phyloP scores from a whole-genome alignment of 2,113 vertebrate genomes.

The Apeltes quadracus region DNA sequence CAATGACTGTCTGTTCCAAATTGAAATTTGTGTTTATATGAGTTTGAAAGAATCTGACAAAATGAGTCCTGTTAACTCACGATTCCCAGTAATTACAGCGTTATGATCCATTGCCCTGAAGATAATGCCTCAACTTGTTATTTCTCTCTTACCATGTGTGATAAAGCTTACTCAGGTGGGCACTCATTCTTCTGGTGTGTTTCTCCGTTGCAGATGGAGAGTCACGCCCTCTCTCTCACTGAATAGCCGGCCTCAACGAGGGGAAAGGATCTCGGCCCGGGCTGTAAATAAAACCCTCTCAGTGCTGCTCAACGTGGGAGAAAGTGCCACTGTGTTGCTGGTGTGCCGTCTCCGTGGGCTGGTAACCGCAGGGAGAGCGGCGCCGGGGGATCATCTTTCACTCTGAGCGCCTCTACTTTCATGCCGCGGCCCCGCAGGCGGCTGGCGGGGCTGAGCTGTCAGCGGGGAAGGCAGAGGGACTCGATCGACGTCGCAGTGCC shows the following conservation, averaged over 20 bases:
- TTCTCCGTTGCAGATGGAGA: slow-evolving; percentile 77
- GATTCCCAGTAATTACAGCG: not conserved
- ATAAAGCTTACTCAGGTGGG: slow-evolving; percentile 45
- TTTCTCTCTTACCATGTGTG: slow-evolving; percentile 18
- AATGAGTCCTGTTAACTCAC: slow-evolving; percentile 39
- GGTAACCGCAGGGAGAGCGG: slow-evolving; percentile 74
- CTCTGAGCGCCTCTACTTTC: slow-evolving; percentile 71
- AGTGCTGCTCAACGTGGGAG: slow-evolving; percentile 64
- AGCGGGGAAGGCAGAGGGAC: slow-evolving; percentile 49
- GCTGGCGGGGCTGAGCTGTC: slow-evolving; percentile 44
- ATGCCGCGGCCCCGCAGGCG: slow-evolving; percentile 62
- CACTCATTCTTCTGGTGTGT: slow-evolving; percentile 42
- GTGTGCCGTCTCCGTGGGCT: slow-evolving; percentile 53
- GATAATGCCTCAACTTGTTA: not conserved
- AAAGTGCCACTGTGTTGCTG: slow-evolving; percentile 66
- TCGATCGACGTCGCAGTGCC: slow-evolving; percentile 18
- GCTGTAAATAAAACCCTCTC: slow-evolving; percentile 58
- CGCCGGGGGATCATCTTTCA: slow-evolving; percentile 82
- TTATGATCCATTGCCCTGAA: not conserved
- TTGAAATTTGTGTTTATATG: not conserved
- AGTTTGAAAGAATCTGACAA: slow-evolving; percentile 17
- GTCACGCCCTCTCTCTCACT: slow-evolving; percentile 57
- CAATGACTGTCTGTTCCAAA: not conserved
- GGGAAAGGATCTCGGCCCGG: slow-evolving; percentile 66
- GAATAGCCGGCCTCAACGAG: slow-evolving; percentile 70